Evolutionary conservation across 1,140 invertebrate species (phyloP).

Genomic region (Trissolcus basalis): DNA sequence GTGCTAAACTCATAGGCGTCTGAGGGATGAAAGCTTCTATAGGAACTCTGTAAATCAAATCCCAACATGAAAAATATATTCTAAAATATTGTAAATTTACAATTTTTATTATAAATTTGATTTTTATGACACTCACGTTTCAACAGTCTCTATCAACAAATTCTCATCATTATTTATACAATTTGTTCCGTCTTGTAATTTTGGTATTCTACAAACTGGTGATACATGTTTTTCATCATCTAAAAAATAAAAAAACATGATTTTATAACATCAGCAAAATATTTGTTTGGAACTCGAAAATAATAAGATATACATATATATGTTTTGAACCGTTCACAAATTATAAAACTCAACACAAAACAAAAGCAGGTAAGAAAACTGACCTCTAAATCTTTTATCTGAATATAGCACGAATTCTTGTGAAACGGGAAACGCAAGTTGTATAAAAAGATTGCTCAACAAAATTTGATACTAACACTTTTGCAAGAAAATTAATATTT

Average conservation of each 20-base stretch:
- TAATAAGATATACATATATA: background rate
- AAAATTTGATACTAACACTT: too few species aligned
- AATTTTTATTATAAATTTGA: background rate
- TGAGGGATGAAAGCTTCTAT: constrained; percentile 47
- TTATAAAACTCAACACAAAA: too few species aligned
- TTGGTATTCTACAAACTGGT: background rate
- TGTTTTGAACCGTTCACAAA: background rate
- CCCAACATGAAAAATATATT: too few species aligned
- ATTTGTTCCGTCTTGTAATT: background rate
- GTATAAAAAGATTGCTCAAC: too few species aligned
- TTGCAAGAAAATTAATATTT: too few species aligned
- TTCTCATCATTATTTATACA: background rate
- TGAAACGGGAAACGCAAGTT: too few species aligned
- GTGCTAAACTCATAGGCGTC: constrained; percentile 63
- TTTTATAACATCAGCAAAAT: background rate
- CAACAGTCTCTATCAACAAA: background rate
- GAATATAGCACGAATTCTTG: too few species aligned
- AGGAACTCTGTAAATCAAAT: background rate
- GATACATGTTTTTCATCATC: background rate
- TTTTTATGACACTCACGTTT: background rate
- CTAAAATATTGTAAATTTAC: background rate
- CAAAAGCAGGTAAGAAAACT: too few species aligned
- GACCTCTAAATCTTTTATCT: too few species aligned
- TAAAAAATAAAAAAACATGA: background rate
- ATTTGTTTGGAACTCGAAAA: too few species aligned